Conservation (phyloP, 2,888 invertebrate genomes). For the Cheilosia variabilis region DNA sequence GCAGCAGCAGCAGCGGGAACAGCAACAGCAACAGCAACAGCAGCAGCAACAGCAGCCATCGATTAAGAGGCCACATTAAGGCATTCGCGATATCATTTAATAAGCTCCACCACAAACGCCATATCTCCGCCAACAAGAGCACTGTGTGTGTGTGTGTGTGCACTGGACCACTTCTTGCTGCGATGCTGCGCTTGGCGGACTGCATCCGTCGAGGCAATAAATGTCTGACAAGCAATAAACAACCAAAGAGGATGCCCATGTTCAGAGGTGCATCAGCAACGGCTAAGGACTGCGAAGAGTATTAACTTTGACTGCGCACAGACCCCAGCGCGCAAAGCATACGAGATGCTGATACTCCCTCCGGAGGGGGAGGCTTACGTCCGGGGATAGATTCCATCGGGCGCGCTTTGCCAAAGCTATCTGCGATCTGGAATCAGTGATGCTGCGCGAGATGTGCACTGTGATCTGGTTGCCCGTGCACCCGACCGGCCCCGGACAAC, state of each 20-base stretch:
- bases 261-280: slow-evolving; percentile 68
- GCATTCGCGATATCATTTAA: slow-evolving; percentile 75
- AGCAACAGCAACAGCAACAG: slow-evolving; percentile 50
- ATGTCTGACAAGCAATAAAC: slow-evolving; percentile 77
- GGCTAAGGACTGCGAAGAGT: slow-evolving; percentile 53
- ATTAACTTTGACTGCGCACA: slow-evolving; percentile 32
- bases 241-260: slow-evolving; percentile 76
- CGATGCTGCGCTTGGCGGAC: slow-evolving; percentile 30
- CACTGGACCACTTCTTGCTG: slow-evolving; percentile 49
- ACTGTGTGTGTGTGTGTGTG: slow-evolving; percentile 36
- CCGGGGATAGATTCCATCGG: slow-evolving; percentile 69
- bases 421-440: slow-evolving; percentile 69
- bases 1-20: slow-evolving; percentile 37
- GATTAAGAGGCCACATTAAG: slow-evolving; percentile 76
- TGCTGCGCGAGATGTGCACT: slow-evolving; percentile 66
- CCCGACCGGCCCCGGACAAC: slow-evolving; percentile 29
- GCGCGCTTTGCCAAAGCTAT: slow-evolving; percentile 74
- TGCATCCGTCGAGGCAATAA: slow-evolving; percentile 76
- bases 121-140: slow-evolving; percentile 19
- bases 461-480: slow-evolving; percentile 61
- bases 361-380: slow-evolving; percentile 26
- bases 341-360: not conserved
- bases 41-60: slow-evolving; percentile 74
- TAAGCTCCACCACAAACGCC: slow-evolving; percentile 67
- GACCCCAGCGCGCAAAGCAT: too few relatives aligned